Evolutionary conservation across 2,113 vertebrate genomes (phyloP), one percentile per base, ranked within the genome.

Genomic region (Hippocampus mohnikei): DNA sequence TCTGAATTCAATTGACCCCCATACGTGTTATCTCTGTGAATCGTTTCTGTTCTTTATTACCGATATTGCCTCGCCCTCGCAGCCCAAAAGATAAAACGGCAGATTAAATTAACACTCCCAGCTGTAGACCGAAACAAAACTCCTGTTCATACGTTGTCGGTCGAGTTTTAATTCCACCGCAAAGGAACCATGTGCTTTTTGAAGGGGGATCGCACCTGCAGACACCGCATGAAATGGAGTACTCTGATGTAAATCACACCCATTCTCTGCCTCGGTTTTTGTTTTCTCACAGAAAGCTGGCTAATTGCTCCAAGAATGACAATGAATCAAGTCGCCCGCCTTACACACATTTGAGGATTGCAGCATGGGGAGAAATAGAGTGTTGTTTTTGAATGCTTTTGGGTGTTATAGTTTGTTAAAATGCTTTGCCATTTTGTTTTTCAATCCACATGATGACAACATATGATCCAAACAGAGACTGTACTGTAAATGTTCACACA

Each of bases 331-430:
- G 80, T 81, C 83, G 82, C 84, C 93, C 92, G 93, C 92, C 94
- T 94, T 92, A 87, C 90, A 88, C 83, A 93, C 91, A 89, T 85
- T 91, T 89, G 84, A 91, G 90, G 88, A 90, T 89, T 86, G 81
- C 79, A 70, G 76, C 62, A 63, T 46, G 4, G 78, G 76, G 69
- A 79, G 42, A 50, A 66, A 66, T 74, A 67, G 75, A 58, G 46
- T 79, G 18, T 67, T 81, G 81, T 71, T 59, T n/a, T 52, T 48
- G 18, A 13, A 10, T 44, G 37, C 50, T 50, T 42, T 75, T 81
- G 72, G 84, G 58, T 18, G 15, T 6, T 29, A 33, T 59, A 15
- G 27, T 59, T 59, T 33, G 58, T 60, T 60, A 25, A 59, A 29
- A 68, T 84, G 75, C 82, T 68, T 70, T 82, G 84, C 82, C 87